These are phyloP conservation scores for Amphimedon queenslandica DNA, from an alignment of 37 sponge, comb jelly and placozoan species.

Conservation along the genomic window DNA sequence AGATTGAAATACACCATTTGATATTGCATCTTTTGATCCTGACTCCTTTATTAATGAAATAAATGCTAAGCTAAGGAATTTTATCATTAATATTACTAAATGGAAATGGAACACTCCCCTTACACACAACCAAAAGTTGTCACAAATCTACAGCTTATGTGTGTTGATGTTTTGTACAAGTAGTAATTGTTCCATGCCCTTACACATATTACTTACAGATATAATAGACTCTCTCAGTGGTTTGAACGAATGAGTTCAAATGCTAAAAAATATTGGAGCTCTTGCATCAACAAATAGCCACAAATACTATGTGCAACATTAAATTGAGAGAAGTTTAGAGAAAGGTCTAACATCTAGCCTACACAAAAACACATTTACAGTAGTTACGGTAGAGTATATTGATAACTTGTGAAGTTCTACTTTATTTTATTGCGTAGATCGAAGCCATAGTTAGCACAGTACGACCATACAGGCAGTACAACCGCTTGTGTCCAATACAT, in stretches of 20 bases:
- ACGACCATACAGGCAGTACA: slow-evolving; percentile 12
- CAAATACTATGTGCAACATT: slow-evolving; percentile 1
- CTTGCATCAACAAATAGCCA: slow-evolving; percentile 15
- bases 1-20: too few relatives aligned
- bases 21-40: too few relatives aligned
- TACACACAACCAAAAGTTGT: too few relatives aligned
- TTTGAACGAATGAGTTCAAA: background rate
- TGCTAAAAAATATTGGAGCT: slow-evolving; percentile 25
- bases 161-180: slow-evolving; percentile 6
- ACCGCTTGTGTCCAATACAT: slow-evolving; percentile 8
- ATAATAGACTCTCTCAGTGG: slow-evolving; percentile 20
- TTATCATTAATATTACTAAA: too few relatives aligned
- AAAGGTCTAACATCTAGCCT: slow-evolving; percentile 9
- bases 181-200: slow-evolving; percentile 15
- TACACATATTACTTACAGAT: slow-evolving; percentile 27
- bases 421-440: slow-evolving; percentile 11
- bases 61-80: too few relatives aligned
- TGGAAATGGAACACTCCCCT: too few relatives aligned
- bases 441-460: slow-evolving; percentile 6
- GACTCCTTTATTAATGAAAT: too few relatives aligned
- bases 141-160: too few relatives aligned
- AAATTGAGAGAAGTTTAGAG: background rate
- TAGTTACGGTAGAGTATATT: slow-evolving; percentile 20
- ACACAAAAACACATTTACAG: background rate
- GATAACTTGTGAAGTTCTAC: slow-evolving; percentile 11